Evolutionary conservation across 2,113 vertebrate species (phyloP).

Genomic region (Phoxinus phoxinus): DNA sequence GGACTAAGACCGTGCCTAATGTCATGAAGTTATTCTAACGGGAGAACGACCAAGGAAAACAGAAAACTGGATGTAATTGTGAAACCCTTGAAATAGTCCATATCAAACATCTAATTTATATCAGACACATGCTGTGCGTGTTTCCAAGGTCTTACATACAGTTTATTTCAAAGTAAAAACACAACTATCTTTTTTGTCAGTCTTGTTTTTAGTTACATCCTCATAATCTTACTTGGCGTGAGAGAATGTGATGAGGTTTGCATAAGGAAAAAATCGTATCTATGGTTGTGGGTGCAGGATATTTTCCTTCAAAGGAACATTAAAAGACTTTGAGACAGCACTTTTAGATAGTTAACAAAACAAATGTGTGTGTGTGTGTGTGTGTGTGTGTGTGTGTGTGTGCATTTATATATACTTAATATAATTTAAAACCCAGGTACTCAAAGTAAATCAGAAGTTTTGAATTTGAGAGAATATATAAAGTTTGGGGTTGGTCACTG

Average conservation of each 20-base stretch:
- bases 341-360: not conserved
- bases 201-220: not conserved
- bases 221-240: not conserved
- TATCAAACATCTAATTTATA: conserved; percentile 27
- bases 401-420: too few species aligned
- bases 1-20: conserved; percentile 30
- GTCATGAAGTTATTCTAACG: conserved; percentile 35
- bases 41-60: conserved; percentile 49
- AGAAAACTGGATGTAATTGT: conserved; percentile 37
- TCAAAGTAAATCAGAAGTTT: not conserved
- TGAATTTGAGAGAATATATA: not conserved
- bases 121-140: not conserved
- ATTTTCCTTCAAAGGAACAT: conserved; percentile 67
- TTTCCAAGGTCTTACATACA: conserved; percentile 1
- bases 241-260: conserved; percentile 1
- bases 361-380: too few species aligned
- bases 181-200: not conserved
- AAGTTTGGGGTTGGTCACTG: not conserved
- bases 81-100: conserved; percentile 18
- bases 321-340: not conserved
- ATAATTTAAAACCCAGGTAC: not conserved
- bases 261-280: conserved; percentile 24
- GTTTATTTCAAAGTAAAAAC: not conserved
- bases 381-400: too few species aligned
- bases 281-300: conserved; percentile 64